Conservation (phyloP, 2,888 invertebrate species). For the Himalopsyche tibetana region DNA sequence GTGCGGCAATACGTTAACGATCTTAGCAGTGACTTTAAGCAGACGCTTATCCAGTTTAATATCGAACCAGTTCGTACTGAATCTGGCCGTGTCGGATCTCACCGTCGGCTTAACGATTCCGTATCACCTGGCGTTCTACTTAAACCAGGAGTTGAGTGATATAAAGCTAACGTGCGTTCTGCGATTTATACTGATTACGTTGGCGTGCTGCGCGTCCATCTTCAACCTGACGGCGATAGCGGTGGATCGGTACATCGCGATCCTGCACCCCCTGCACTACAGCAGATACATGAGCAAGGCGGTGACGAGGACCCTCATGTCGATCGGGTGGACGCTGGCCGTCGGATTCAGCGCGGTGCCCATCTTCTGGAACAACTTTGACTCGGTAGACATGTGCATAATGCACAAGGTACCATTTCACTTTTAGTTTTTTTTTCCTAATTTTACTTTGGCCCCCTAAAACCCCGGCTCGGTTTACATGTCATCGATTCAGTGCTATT, state of each 20-base stretch:
- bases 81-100: conserved; percentile 87
- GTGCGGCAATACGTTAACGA: conserved; percentile 85
- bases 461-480: not conserved
- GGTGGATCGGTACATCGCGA: conserved; percentile 87
- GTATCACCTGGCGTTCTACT: conserved; percentile 86
- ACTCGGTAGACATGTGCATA: conserved; percentile 79
- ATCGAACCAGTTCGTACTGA: conserved; percentile 87
- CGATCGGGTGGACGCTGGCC: conserved; percentile 82
- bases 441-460: conserved; percentile 67
- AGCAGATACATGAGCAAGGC: conserved; percentile 85
- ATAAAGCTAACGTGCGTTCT: conserved; percentile 82
- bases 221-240: conserved; percentile 88
- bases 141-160: conserved; percentile 78
- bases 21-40: conserved; percentile 84
- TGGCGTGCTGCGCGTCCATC: conserved; percentile 88
- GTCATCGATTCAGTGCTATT: not conserved
- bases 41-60: conserved; percentile 82
- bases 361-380: conserved; percentile 88
- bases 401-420: conserved; percentile 78
- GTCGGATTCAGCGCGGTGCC: conserved; percentile 82
- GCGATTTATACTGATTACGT: conserved; percentile 84
- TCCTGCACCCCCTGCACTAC: conserved; percentile 88
- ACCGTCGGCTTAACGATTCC: conserved; percentile 87
- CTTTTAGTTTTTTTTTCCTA: conserved; percentile 67
- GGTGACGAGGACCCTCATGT: conserved; percentile 80